These are phyloP conservation scores for Myoxocephalus aenaeus DNA, from an alignment of 2,797 vertebrate species.

Conservation along the genomic window DNA sequence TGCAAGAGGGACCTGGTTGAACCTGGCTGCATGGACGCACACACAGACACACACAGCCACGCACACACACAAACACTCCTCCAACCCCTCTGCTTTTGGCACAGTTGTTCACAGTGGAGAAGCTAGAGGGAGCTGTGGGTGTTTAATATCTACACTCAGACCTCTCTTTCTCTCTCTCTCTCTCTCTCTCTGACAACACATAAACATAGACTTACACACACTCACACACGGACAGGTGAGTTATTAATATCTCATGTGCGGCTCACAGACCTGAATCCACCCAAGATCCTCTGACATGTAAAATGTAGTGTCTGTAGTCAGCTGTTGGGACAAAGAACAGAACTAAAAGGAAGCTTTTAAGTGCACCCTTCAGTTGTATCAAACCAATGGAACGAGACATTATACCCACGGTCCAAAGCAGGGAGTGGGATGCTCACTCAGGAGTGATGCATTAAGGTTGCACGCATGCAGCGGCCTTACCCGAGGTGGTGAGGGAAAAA, in stretches of 20 bases:
- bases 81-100: constrained; percentile 36
- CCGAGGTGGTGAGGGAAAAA: constrained; percentile 33
- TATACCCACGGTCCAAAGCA: constrained; percentile 53
- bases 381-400: constrained; percentile 59
- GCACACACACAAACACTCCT: background rate
- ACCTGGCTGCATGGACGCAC: constrained; percentile 21
- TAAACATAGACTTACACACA: constrained; percentile 27
- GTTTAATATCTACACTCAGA: constrained; percentile 44
- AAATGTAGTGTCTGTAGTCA: constrained; percentile 53
- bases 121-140: constrained; percentile 81
- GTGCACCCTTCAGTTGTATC: constrained; percentile 54
- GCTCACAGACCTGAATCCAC: constrained; percentile 64
- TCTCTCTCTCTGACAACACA: constrained; percentile 27
- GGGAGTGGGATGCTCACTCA: constrained; percentile 36
- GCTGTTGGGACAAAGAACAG: constrained; percentile 52
- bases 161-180: constrained; percentile 12
- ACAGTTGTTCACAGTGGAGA: constrained; percentile 51
- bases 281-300: constrained; percentile 57
- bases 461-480: constrained; percentile 20
- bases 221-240: constrained; percentile 68
- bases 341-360: constrained; percentile 61
- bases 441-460: constrained; percentile 41
- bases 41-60: background rate
- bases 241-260: constrained; percentile 76
- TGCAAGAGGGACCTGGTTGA: constrained; percentile 22